Evolutionary conservation across 1,140 invertebrate species (phyloP), one percentile per base, ranked within the genome.

Genomic region (Bacillus rossius): DNA sequence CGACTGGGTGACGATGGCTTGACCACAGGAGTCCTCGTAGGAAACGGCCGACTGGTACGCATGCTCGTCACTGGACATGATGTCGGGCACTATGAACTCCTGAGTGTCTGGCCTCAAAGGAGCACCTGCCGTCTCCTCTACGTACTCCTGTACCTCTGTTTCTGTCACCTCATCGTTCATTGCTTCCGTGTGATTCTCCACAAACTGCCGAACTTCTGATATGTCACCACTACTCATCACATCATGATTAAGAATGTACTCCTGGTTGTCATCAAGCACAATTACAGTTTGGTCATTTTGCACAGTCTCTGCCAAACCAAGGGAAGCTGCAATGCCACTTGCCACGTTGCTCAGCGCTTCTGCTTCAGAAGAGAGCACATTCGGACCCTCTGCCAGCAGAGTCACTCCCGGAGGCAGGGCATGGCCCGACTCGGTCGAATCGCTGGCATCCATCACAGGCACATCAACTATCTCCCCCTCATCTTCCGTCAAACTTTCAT

Each of bases 261-360:
- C 60, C 16, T 67, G 61, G 53, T 65, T 61, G 14, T 61, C 59
- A 26, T 65, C 57, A 7, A 67, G 50, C 8, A 67, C 42, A 13
- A 69, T 59, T 52, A 67, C 63, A 50, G 59, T 60, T 55, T 65
- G 57, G 13, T 73, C 68, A 2, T 64, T 59, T 13, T 64, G 62
- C 7, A 62, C 76, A 25, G 76, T 75, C 62, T 84, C 81, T 16
- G 76, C 77, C 17, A 84, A 71, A 10, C 76, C 79, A 4, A 84
- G 69, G 23, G 80, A 83, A 0, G 79, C 74, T 0, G 80, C 79
- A 49, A 84, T 81, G 2, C 78, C 78, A 52, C 73, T 78, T 0
- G 78, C 77, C 0, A 82, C 78, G 57, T 78, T 77, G 45, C 71
- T 77, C 17, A 82, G 65, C 3, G 78, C 74, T 67, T 83, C 80